Evolutionary conservation across 2,888 invertebrate genomes (phyloP), one percentile per base, ranked within the genome.

Genomic region (Harpagoxenus sublaevis): DNA sequence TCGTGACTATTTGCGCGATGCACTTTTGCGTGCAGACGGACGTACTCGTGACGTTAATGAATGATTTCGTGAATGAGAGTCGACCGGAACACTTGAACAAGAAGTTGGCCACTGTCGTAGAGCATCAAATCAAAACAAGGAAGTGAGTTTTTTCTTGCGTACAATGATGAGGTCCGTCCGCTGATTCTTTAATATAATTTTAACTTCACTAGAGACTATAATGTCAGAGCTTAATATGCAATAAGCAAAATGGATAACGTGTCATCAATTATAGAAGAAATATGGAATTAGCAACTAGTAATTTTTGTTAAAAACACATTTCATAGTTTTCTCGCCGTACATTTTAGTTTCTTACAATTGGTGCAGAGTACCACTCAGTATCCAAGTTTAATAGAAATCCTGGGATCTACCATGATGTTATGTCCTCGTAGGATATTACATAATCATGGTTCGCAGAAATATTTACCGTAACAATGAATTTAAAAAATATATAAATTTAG

Each of bases 11-110:
- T 8, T 83, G 87, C 48, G 89, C 85, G 3, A 83, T 87, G 81
- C 91, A 92, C 45, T 87, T 87, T 8, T 89, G 89, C 73, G 87
- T 89, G 2, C 91, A 90, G 57, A 74, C 88, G 18, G 55, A 89
- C 2, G 87, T 89, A 23, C 31, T 91, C 0, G 77, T 83, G n/a
- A 57, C 60, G 3, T 60, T 81, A 35, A 68, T 90, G 9, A 57
- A 87, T 9, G 39, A 84, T 66, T 62, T 89, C 4, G 70, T 87
- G 35, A 83, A 60, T 15, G 60, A 51, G 2, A 39, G 10, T 12
- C 23, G 18, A 60, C 9, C 60, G 53, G 39, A 39, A 23, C 5
- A 51, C 15, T 4, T 63, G 15, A 53, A 60, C n/a, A 63, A 18
- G 12, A 51, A 3, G 23, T 86, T n/a, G 65, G 85, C 18, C 23